These are phyloP conservation scores for Sminthopsis crassicaudata DNA, from an alignment of 2,113 vertebrate species.

Conservation along the genomic window DNA sequence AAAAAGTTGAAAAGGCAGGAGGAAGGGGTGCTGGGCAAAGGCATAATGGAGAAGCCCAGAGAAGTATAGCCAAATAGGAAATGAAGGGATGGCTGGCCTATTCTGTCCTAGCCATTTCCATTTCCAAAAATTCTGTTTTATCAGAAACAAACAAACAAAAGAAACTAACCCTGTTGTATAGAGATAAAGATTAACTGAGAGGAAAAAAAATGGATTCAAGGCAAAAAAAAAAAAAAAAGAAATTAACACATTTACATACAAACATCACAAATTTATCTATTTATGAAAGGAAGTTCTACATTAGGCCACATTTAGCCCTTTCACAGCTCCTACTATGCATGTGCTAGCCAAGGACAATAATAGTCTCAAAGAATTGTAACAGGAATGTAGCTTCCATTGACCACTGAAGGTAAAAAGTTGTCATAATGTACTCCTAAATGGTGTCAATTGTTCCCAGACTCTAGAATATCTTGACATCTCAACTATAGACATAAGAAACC, in stretches of 20 bases:
- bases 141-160: background rate
- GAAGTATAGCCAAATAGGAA: background rate
- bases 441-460: background rate
- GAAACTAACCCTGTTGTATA: background rate
- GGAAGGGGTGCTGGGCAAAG: background rate
- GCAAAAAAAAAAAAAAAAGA: background rate
- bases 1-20: background rate
- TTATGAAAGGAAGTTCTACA: background rate
- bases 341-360: background rate
- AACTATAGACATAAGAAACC: background rate
- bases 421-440: background rate
- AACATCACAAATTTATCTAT: background rate
- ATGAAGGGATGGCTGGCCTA: background rate
- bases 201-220: background rate
- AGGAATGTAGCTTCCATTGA: background rate
- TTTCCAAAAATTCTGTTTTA: background rate
- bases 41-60: background rate
- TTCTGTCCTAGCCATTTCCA: background rate
- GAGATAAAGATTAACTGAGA: background rate
- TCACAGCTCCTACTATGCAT: background rate
- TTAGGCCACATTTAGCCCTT: background rate
- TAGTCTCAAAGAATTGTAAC: background rate
- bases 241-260: background rate
- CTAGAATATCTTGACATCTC: background rate
- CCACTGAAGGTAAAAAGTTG: background rate